Conservation (phyloP, 1,140 invertebrate species). For the Rhagoletis zephyria region DNA sequence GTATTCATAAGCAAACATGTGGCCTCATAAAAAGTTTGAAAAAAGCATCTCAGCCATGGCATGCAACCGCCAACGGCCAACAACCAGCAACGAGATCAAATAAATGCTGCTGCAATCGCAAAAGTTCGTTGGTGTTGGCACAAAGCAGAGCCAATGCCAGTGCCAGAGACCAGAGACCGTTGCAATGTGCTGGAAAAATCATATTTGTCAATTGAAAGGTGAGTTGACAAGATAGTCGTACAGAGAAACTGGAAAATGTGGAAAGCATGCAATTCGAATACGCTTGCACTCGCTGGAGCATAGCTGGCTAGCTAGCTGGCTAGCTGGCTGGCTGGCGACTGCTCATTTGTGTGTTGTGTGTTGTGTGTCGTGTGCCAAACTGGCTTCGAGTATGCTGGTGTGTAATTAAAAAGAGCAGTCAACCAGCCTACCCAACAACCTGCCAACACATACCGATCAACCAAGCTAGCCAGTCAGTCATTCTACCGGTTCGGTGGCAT, state of each 20-base stretch:
- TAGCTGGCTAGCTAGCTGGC: not conserved
- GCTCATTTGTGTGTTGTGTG: not conserved
- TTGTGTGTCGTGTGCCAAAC: constrained; percentile 38
- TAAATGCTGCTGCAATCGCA: constrained; percentile 10
- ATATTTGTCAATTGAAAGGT: constrained; percentile 45
- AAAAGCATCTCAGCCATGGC: not conserved
- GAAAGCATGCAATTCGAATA: not conserved
- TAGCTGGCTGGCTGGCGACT: too few species aligned
- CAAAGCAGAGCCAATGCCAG: too few species aligned
- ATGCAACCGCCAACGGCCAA: constrained; percentile 5
- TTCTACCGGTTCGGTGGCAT: not conserved
- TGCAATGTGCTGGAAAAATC: constrained; percentile 22
- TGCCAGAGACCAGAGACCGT: not conserved
- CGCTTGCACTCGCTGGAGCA: not conserved
- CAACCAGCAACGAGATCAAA: constrained; percentile 29
- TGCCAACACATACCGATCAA: constrained; percentile 13
- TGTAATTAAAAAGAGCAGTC: constrained; percentile 41
- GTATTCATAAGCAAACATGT: not conserved
- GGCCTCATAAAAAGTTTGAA: constrained; percentile 8
- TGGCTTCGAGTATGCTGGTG: not conserved
- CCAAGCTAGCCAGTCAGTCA: not conserved
- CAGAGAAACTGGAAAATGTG: constrained; percentile 41
- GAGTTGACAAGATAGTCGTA: not conserved
- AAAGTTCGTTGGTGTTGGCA: too few species aligned
- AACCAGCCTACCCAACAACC: constrained; percentile 14